Conservation (phyloP, 2,888 invertebrate species). For the Metalampra italica region DNA sequence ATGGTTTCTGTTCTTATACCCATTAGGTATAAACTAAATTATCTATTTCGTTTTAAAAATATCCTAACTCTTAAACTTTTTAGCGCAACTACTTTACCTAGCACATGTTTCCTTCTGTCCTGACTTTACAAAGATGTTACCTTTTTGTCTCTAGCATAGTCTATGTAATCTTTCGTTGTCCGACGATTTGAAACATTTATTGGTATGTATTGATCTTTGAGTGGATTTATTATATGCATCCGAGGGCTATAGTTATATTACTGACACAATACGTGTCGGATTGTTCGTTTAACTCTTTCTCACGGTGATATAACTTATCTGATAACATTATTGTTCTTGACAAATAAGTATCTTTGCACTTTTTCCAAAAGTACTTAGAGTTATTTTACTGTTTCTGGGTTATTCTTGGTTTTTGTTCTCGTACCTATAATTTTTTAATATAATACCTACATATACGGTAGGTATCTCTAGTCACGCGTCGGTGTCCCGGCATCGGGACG, state of each 20-base stretch:
- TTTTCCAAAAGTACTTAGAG: neutral
- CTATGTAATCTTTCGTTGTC: conserved; percentile 27
- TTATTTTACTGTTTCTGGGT: neutral
- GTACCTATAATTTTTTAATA: no score
- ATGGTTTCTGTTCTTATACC: no score
- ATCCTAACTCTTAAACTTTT: no score
- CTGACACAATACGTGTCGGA: conserved; percentile 32
- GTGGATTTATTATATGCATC: conserved; percentile 60
- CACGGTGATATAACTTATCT: conserved; percentile 33
- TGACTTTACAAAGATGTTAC: neutral
- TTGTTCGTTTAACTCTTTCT: conserved; percentile 33
- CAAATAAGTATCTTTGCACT: conserved; percentile 12
- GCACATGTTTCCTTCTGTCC: neutral
- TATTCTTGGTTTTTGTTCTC: no score
- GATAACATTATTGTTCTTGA: conserved; percentile 28
- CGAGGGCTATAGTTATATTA: conserved; percentile 18
- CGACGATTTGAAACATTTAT: conserved; percentile 62
- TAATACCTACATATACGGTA: no score
- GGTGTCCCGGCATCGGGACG: no score
- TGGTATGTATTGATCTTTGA: conserved; percentile 60
- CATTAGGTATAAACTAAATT: no score
- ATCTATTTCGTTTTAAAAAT: no score
- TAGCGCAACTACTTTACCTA: no score
- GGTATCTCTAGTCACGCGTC: no score
- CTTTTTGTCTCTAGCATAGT: conserved; percentile 15